These are phyloP conservation scores for Tetramorium parvispinum DNA, from an alignment of 1,140 invertebrate genomes.

Conservation along the genomic window DNA sequence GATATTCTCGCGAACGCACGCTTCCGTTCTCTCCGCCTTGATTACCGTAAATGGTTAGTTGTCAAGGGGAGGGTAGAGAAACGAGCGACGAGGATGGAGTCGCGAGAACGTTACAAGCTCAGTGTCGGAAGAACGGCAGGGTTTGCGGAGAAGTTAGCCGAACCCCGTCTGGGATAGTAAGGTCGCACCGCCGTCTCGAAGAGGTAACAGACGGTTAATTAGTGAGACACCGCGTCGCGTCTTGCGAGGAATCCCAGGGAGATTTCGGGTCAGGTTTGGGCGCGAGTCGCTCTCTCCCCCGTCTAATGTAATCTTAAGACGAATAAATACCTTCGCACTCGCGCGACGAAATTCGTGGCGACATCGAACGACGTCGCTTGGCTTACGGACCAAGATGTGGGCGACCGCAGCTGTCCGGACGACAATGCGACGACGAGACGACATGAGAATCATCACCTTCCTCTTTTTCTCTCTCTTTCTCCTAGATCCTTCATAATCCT, in stretches of 20 bases:
- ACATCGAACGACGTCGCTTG: not conserved
- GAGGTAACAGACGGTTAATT: constrained; percentile 61
- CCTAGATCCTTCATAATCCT: not conserved
- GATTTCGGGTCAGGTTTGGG: constrained; percentile 28
- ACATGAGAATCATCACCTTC: constrained; percentile 4
- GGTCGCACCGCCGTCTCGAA: constrained; percentile 25
- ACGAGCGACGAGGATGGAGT: constrained; percentile 24
- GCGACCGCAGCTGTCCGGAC: not conserved
- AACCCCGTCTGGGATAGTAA: constrained; percentile 10
- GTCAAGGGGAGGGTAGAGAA: not conserved
- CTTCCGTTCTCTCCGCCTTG: not conserved
- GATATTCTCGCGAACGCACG: not conserved
- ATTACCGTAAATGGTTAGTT: constrained; percentile 46
- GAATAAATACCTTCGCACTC: constrained; percentile 36
- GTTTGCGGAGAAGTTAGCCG: constrained; percentile 22
- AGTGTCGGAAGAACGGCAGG: not conserved
- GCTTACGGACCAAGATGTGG: not conserved
- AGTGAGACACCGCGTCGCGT: constrained; percentile 31
- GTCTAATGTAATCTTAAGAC: constrained; percentile 47
- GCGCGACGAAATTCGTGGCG: not conserved
- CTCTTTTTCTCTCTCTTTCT: too few species aligned
- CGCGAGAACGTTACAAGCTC: not conserved
- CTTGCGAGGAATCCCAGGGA: constrained; percentile 27
- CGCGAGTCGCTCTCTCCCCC: not conserved
- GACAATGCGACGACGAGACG: not conserved